Percentiles rank a stretch among this genome's conserved stretches.
Evolutionary conservation across 2,888 invertebrate species (phyloP).

Genomic region (Cistogaster globosa): DNA sequence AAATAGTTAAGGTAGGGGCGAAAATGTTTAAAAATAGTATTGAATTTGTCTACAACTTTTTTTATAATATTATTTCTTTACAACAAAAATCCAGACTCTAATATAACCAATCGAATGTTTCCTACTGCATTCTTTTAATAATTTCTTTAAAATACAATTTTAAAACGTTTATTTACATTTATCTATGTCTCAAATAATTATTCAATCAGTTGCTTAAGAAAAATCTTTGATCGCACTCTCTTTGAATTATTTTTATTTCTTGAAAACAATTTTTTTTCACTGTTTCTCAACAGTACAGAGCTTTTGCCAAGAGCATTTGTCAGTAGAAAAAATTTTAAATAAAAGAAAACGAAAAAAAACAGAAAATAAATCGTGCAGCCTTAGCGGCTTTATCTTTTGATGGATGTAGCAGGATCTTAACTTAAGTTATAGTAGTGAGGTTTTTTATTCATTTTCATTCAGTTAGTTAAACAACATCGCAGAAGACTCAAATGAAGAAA

Average conservation of each 20-base stretch:
- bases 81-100: too few species aligned
- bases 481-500: conserved; percentile 44
- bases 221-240: conserved; percentile 58
- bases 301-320: conserved; percentile 30
- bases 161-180: too few species aligned
- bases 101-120: too few species aligned
- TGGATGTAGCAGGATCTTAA: conserved; percentile 71
- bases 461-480: conserved; percentile 58
- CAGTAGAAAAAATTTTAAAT: conserved; percentile 29
- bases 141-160: not conserved
- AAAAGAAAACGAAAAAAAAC: not conserved
- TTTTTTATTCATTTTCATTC: conserved; percentile 14
- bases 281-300: conserved; percentile 40
- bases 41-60: too few species aligned
- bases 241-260: too few species aligned
- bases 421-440: conserved; percentile 53
- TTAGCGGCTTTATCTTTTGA: conserved; percentile 71
- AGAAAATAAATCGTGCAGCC: conserved; percentile 67
- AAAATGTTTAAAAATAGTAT: too few species aligned
- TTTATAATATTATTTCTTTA: too few species aligned
- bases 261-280: conserved; percentile 42
- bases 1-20: too few species aligned
- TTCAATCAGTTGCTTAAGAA: conserved; percentile 63
- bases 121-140: too few species aligned
- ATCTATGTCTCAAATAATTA: conserved; percentile 68